A percentile compares a stretch with the other conserved stretches of the same genome.
Conservation (phyloP, 2,113 vertebrate species). For the Peromyscus maniculatus region DNA sequence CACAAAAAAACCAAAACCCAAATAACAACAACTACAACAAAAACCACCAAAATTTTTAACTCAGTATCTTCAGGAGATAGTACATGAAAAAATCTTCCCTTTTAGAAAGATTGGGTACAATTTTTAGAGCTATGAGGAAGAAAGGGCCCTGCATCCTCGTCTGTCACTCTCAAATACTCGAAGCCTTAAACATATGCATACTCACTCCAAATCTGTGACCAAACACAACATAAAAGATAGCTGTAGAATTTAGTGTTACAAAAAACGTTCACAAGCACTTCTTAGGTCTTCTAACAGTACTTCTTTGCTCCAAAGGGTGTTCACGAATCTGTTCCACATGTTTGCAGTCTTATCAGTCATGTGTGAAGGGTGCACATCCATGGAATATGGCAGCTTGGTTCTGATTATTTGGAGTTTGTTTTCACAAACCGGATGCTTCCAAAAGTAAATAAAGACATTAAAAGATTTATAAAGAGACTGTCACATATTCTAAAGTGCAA, state of each 20-base stretch:
- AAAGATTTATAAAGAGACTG: conserved; percentile 59
- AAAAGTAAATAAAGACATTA: conserved; percentile 77
- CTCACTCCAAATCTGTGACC: not conserved
- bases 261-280: not conserved
- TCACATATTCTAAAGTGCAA: conserved; percentile 68
- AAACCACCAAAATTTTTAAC: not conserved
- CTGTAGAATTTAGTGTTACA: not conserved
- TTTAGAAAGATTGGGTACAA: not conserved
- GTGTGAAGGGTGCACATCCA: conserved; percentile 34
- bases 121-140: not conserved
- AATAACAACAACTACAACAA: not conserved
- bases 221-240: not conserved
- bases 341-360: not conserved
- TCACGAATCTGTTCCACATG: not conserved
- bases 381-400: conserved; percentile 62
- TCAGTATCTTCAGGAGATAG: not conserved
- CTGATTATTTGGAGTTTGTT: conserved; percentile 65
- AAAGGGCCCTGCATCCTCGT: not conserved
- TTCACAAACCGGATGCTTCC: conserved; percentile 62
- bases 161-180: not conserved
- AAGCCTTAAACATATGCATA: not conserved
- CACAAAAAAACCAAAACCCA: no score
- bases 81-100: not conserved
- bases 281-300: not conserved
- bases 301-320: not conserved